Evolutionary conservation across 2,888 invertebrate species (phyloP).

Genomic region (Philhelius pedissequus): DNA sequence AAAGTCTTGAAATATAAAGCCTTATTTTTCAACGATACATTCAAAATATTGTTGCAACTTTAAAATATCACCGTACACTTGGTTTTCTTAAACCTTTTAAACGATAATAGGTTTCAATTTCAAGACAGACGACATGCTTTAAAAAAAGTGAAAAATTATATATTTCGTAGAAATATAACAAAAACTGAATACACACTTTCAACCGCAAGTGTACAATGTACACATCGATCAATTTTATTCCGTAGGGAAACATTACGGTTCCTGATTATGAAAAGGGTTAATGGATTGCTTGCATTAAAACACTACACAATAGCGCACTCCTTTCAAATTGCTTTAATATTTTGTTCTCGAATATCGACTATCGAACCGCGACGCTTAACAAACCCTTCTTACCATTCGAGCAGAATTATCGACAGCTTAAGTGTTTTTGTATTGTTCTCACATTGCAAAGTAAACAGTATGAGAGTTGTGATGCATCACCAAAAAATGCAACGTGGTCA

Average conservation of each 20-base stretch:
- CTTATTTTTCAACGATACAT: too few species aligned
- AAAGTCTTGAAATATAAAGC: too few species aligned
- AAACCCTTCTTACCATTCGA: neutral
- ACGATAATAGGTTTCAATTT: too few species aligned
- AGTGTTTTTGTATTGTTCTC: constrained; percentile 34
- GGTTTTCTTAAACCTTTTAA: too few species aligned
- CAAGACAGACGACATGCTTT: too few species aligned
- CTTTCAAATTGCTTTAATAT: constrained; percentile 2
- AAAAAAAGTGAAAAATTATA: too few species aligned
- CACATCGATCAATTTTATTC: neutral
- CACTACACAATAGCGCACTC: neutral
- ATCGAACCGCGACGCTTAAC: neutral
- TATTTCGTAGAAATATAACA: too few species aligned
- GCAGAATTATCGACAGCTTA: constrained; percentile 23
- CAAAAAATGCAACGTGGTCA: neutral
- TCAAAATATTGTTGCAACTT: too few species aligned
- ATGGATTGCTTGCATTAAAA: constrained; percentile 42
- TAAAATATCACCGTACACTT: too few species aligned
- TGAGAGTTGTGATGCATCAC: neutral
- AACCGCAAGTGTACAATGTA: neutral
- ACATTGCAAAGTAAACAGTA: neutral
- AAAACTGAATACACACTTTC: neutral
- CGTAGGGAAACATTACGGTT: neutral
- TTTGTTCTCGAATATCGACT: constrained; percentile 40
- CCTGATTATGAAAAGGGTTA: constrained; percentile 43